phyloP scores from a whole-genome alignment of 2,888 invertebrate species.

The Clusia tigrina region DNA sequence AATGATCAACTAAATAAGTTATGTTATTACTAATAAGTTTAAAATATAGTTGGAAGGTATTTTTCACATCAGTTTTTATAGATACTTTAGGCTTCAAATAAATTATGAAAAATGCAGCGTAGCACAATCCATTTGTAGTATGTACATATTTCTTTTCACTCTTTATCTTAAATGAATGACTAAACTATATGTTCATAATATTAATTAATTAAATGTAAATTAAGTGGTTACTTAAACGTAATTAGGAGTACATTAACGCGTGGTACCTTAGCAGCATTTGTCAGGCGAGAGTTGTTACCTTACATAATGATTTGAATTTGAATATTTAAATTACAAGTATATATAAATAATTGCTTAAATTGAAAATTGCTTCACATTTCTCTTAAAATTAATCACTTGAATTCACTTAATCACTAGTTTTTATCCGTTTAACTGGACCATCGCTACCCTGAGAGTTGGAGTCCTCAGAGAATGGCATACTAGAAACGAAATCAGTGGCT shows the following conservation, averaged over 20 bases:
- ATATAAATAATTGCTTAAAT: background rate
- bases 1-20: too few species aligned
- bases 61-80: too few species aligned
- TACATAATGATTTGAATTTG: background rate
- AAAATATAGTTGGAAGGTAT: too few species aligned
- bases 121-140: too few species aligned
- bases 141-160: too few species aligned
- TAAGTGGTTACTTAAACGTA: background rate
- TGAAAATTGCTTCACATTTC: background rate
- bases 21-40: too few species aligned
- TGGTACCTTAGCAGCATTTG: too few species aligned
- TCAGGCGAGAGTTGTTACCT: too few species aligned
- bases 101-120: too few species aligned
- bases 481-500: conserved; percentile 85
- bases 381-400: too few species aligned
- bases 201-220: background rate
- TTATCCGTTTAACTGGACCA: conserved; percentile 76
- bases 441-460: conserved; percentile 90
- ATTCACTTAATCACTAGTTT: conserved; percentile 69
- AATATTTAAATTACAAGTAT: background rate
- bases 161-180: too few species aligned
- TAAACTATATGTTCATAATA: background rate
- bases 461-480: conserved; percentile 88
- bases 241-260: background rate
- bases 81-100: too few species aligned